Percentiles rank a stretch among this genome's conserved stretches.
These are phyloP conservation scores for Isichthys henryi DNA, from an alignment of 2,113 vertebrate species.

Conservation along the genomic window DNA sequence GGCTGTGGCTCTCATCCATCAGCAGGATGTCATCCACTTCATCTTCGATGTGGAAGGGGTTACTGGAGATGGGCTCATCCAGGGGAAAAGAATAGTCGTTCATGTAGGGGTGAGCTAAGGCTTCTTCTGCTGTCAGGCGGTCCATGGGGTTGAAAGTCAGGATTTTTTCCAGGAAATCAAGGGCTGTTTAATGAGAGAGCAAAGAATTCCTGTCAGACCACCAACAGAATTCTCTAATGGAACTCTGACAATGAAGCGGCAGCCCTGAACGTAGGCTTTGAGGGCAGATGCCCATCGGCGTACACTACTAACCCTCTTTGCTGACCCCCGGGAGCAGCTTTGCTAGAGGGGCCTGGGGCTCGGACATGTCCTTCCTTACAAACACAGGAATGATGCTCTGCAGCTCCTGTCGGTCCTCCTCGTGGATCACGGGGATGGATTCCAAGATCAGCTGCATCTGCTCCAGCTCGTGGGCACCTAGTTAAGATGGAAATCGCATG, in stretches of 20 bases:
- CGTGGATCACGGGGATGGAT: slow-evolving; percentile 93
- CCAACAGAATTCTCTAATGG: neutral
- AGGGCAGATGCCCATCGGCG: neutral
- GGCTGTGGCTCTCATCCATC: slow-evolving; percentile 97
- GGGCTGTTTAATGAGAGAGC: slow-evolving; percentile 55
- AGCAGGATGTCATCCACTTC: slow-evolving; percentile 98
- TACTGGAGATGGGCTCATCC: slow-evolving; percentile 89
- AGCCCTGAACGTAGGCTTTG: neutral
- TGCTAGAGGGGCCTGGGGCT: slow-evolving; percentile 86
- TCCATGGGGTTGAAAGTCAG: slow-evolving; percentile 98
- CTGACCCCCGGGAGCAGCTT: slow-evolving; percentile 91
- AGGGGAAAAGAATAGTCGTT: slow-evolving; percentile 94
- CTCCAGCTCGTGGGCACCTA: slow-evolving; percentile 98
- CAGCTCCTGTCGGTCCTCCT: slow-evolving; percentile 94
- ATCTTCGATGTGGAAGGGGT: slow-evolving; percentile 99
- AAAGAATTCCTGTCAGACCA: neutral
- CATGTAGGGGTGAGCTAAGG: slow-evolving; percentile 97
- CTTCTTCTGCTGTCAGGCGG: slow-evolving; percentile 92
- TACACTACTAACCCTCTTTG: slow-evolving; percentile 72
- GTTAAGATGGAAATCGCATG: slow-evolving; percentile 10
- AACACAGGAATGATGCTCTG: slow-evolving; percentile 95
- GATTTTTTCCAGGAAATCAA: slow-evolving; percentile 97
- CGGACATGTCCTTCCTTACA: slow-evolving; percentile 89
- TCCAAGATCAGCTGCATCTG: slow-evolving; percentile 99
- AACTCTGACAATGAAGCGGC: neutral